These are phyloP conservation scores for Xyrauchen texanus DNA, from an alignment of 2,113 vertebrate species.

Conservation along the genomic window DNA sequence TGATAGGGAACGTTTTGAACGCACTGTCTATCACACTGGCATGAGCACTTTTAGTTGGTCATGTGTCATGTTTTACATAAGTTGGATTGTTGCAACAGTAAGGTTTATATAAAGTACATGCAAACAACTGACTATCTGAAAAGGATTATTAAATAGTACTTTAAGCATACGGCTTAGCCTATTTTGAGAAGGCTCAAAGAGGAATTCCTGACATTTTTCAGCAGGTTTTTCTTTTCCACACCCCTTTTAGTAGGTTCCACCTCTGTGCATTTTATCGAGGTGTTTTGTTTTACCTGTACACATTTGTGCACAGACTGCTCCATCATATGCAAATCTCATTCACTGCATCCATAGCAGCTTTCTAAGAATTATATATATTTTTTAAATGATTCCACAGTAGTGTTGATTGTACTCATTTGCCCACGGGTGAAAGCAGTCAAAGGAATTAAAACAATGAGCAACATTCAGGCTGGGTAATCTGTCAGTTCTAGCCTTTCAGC, in stretches of 20 bases:
- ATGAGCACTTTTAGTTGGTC: not conserved
- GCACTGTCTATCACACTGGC: too few relatives aligned
- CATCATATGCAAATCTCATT: not conserved
- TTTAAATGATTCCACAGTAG: not conserved
- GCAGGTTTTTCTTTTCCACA: not conserved
- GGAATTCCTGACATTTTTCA: constrained; percentile 4
- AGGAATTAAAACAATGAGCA: constrained; percentile 54
- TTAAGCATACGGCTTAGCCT: too few relatives aligned
- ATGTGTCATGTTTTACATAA: not conserved
- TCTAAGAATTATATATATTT: not conserved
- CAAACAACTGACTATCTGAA: too few relatives aligned
- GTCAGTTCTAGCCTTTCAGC: constrained; percentile 35
- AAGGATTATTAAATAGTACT: too few relatives aligned
- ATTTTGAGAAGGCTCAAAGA: not conserved
- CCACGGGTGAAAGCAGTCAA: constrained; percentile 27
- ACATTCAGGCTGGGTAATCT: constrained; percentile 51
- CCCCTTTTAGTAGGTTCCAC: not conserved
- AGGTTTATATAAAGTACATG: too few relatives aligned
- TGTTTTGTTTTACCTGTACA: not conserved
- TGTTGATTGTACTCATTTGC: constrained; percentile 30
- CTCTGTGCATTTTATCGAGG: not conserved
- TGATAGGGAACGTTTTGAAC: not conserved
- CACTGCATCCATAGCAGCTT: not conserved
- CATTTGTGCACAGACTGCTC: not conserved
- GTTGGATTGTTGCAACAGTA: too few relatives aligned